A percentile compares a stretch with the other conserved stretches of the same genome.
These are phyloP conservation scores for Sesia bembeciformis DNA, from an alignment of 2,888 invertebrate species.

Conservation along the genomic window DNA sequence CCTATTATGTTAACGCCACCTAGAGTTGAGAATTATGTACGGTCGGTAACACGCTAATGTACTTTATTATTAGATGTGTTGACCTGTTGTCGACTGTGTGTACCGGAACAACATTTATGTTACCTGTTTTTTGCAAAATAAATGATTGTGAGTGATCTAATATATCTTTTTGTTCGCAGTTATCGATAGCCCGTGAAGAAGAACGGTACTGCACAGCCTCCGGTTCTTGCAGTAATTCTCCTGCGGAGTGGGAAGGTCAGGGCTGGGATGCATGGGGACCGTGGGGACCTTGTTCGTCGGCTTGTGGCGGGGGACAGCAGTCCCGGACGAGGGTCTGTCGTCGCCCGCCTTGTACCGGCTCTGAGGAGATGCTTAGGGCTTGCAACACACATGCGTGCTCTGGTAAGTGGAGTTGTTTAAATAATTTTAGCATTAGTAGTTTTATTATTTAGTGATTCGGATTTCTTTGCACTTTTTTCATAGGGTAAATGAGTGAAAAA, in stretches of 20 bases:
- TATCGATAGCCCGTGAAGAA: slow-evolving; percentile 84
- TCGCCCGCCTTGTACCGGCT: slow-evolving; percentile 67
- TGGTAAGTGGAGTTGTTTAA: slow-evolving; percentile 34
- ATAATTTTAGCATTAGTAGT: no score
- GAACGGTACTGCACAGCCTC: slow-evolving; percentile 82
- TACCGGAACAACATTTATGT: no score
- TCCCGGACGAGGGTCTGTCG: slow-evolving; percentile 74
- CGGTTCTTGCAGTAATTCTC: slow-evolving; percentile 75
- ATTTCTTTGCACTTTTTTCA: no score
- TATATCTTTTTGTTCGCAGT: slow-evolving; percentile 34
- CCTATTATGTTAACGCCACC: no score
- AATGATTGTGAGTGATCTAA: no score
- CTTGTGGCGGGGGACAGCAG: slow-evolving; percentile 76
- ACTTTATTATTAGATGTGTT: no score
- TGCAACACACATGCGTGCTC: slow-evolving; percentile 85
- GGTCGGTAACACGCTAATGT: no score
- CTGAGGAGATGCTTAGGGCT: slow-evolving; percentile 75
- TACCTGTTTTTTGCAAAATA: no score
- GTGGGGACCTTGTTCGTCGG: slow-evolving; percentile 49
- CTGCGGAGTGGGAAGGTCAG: slow-evolving; percentile 25
- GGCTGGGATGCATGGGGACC: slow-evolving; percentile 18
- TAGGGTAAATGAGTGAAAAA: not conserved
- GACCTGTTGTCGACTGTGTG: no score
- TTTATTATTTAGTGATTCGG: no score
- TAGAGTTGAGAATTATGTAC: no score